Percentiles rank a stretch among this genome's conserved stretches.
Conservation (phyloP, 2,113 vertebrate species). For the Toxotes jaculatrix region DNA sequence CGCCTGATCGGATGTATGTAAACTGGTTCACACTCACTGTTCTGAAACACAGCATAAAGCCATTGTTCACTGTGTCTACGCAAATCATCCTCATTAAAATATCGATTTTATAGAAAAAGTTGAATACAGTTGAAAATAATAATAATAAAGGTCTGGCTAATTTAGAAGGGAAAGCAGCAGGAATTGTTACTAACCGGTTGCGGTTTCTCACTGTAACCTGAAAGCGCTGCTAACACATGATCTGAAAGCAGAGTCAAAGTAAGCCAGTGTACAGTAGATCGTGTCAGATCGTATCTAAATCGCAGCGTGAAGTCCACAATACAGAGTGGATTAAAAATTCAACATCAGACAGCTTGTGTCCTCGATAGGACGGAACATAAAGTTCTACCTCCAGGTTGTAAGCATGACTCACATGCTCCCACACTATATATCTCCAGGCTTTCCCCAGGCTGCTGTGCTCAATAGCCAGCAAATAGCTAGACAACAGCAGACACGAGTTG, state of each 20-base stretch:
- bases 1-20: conserved; percentile 3
- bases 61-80: not conserved
- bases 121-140: not conserved
- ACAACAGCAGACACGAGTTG: conserved; percentile 33
- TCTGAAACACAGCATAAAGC: not conserved
- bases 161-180: not conserved
- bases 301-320: conserved; percentile 40
- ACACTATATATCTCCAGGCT: conserved; percentile 34
- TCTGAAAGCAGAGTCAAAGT: conserved; percentile 8
- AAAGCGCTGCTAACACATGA: not conserved
- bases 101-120: not conserved
- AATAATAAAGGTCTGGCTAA: not conserved
- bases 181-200: not conserved
- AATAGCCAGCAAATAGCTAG: conserved; percentile 2
- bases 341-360: conserved; percentile 62
- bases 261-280: conserved; percentile 10
- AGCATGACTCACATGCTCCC: conserved; percentile 50
- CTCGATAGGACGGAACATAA: conserved; percentile 67
- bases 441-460: conserved; percentile 30
- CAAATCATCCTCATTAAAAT: not conserved
- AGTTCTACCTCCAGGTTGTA: conserved; percentile 62
- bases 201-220: not conserved
- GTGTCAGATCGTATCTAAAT: conserved; percentile 16
- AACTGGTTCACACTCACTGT: not conserved
- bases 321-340: conserved; percentile 66